A percentile compares a stretch with the other conserved stretches of the same genome.
Evolutionary conservation across 2,888 invertebrate genomes (phyloP).

Genomic region (Tryphoninae sp.): DNA sequence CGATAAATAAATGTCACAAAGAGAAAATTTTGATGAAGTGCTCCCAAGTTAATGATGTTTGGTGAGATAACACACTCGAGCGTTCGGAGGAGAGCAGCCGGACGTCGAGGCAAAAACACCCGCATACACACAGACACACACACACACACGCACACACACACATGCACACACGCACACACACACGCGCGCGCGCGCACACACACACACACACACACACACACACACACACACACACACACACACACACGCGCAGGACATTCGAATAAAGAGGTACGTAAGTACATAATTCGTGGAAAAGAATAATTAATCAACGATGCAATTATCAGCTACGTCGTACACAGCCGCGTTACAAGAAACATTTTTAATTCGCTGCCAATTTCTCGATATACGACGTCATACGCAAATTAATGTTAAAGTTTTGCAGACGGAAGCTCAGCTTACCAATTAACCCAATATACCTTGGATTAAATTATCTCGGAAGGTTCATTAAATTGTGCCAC

Average conservation of each 20-base stretch:
- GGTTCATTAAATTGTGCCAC: constrained; percentile 37
- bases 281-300: constrained; percentile 35
- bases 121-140: no score
- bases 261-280: background rate
- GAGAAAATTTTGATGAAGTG: constrained; percentile 18
- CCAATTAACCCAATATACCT: constrained; percentile 25
- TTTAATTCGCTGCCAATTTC: constrained; percentile 3
- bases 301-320: constrained; percentile 54
- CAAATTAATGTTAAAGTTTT: background rate
- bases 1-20: constrained; percentile 19
- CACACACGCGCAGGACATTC: no score
- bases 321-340: background rate
- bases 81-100: background rate
- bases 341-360: background rate
- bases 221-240: no score
- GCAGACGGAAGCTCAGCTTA: constrained; percentile 6
- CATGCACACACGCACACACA: no score
- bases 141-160: no score
- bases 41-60: constrained; percentile 52
- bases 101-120: constrained; percentile 9
- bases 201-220: background rate
- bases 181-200: no score
- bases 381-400: background rate
- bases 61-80: constrained; percentile 41
- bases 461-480: constrained; percentile 44